Evolutionary conservation across 1,140 invertebrate genomes (phyloP), one percentile per base, ranked within the genome.

Genomic region (Zaprionus taronus): DNA sequence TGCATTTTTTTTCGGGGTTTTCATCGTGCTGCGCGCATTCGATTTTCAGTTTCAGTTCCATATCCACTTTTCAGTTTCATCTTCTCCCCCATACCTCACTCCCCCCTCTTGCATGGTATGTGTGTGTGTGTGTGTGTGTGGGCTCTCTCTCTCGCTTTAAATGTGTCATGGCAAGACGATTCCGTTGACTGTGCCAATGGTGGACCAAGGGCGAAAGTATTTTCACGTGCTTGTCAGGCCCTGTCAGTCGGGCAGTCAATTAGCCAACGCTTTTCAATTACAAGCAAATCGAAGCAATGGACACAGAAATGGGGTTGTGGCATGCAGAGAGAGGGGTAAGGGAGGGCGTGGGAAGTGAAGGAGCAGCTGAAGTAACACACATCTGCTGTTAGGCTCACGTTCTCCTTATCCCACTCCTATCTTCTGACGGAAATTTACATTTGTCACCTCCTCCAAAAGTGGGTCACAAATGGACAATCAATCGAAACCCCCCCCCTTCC

Each of bases 231-330:
- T 51, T 77, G 75, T 73, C 75, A 73, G 58, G 38, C 60, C 41
- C 70, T 73, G 75, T 77, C 75, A 77, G 49, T 77, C 75, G 70
- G 57, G 51, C 75, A 73, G 75, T 77, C 70, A 77, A 77, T 77
- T 77, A 77, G 75, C 63, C 75, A 58, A 73, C 67, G 73, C 61
- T 72, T 77, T 77, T 77, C 70, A 77, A 77, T 77, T 77, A 72
- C 70, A 77, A 67, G 58, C 75, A 73, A 77, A 77, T 77, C 69
- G 64, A 68, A 77, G 57, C 62, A 72, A 34, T 58, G 60, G 55
- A 77, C 69, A 65, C 57, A 38, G 24, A 17, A 41, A 34, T 12
- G 15, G 20, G 28, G 28, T 6, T 24, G 12, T 26, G 26, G 63
- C 5, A 61, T 5, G 15, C 31, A 14, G 14, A 49, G 14, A 49